Base-by-base conservation (phyloP, 2,113 vertebrate genomes). In the Paratilapia polleni region DNA sequence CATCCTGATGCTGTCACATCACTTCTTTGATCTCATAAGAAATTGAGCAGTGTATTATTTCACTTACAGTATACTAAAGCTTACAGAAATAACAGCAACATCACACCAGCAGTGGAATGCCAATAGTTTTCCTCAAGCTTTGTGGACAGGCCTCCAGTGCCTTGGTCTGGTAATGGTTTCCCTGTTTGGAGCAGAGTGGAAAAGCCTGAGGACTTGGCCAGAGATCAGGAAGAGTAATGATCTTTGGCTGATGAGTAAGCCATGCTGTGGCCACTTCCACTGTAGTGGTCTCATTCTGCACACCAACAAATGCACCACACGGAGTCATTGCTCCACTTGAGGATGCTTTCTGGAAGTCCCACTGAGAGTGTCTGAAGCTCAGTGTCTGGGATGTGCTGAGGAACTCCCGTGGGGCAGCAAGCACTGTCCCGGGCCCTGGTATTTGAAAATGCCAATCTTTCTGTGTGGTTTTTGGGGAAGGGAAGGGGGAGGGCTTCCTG, bases 191-290 rank as follows among this genome's bases (percentile, higher is more conserved):
- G 34, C 5, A 6, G 66, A 73, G 81, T 56, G 78, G 60, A 79
- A 73, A 76, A 76, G 90, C 88, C 90, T 19, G 57, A 91, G 80
- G 92, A 92, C 88, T 92, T 92, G 90, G 92, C 90, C 63, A 8
- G 7, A 31, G 80, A 90, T 85, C 54, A 90, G 74, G 90, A 92
- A 84, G 70, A 90, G 91, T 90, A 91, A 92, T 93, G 90, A 90
- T 93, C 85, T 92, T 92, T 92, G 91, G 93, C 90, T 31, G 36
- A 61, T 70, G 85, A 90, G 61, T 61, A 80, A 91, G 77, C 68
- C 91, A 75, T 80, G 83, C 86, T 92, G 92, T 28, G 91, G 57
- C 57, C 75, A 70, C 87, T 92, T 92, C 91, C 94, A 91, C 87
- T 88, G 68, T 36, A 68, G 49, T 31, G 4, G 57, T 76, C 82